These are phyloP conservation scores for Atopsyche davidsoni DNA, from an alignment of 1,140 invertebrate genomes.

Conservation along the genomic window DNA sequence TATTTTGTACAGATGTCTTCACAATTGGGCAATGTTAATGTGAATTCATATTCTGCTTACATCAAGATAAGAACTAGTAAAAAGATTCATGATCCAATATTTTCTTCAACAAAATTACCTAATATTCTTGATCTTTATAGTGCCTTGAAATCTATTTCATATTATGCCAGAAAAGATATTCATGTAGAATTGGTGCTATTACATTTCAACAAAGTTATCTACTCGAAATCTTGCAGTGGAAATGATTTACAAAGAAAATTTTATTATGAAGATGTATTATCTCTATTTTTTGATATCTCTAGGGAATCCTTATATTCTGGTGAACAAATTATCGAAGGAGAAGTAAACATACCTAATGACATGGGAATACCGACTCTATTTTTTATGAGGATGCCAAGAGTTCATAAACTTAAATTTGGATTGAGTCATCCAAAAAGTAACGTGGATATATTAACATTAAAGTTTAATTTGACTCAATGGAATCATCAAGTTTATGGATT, in stretches of 20 bases:
- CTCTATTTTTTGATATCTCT: too few relatives aligned
- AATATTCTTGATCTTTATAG: too few relatives aligned
- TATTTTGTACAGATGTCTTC: conserved; percentile 15
- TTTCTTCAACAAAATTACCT: too few relatives aligned
- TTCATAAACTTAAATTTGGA: conserved; percentile 25
- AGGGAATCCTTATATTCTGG: conserved; percentile 22
- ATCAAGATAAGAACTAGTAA: conserved; percentile 23
- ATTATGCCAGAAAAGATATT: too few relatives aligned
- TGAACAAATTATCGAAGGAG: conserved; percentile 18
- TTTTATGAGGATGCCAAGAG: conserved; percentile 32
- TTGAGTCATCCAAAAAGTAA: too few relatives aligned
- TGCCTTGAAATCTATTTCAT: too few relatives aligned
- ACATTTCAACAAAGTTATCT: too few relatives aligned
- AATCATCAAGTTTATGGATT: conserved; percentile 27
- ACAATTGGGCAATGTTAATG: conserved; percentile 15
- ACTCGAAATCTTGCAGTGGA: too few relatives aligned
- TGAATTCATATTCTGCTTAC: conserved; percentile 16
- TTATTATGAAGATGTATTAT: too few relatives aligned
- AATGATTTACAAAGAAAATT: too few relatives aligned
- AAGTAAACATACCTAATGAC: conserved; percentile 36
- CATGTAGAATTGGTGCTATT: too few relatives aligned
- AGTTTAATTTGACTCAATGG: conserved; percentile 10
- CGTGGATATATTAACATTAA: conserved; percentile 8
- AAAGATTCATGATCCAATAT: conserved; percentile 18
- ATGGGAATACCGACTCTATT: conserved; percentile 40